These are phyloP conservation scores for Drosophila ficusphila DNA, from an alignment of 1,140 invertebrate genomes.

Conservation along the genomic window DNA sequence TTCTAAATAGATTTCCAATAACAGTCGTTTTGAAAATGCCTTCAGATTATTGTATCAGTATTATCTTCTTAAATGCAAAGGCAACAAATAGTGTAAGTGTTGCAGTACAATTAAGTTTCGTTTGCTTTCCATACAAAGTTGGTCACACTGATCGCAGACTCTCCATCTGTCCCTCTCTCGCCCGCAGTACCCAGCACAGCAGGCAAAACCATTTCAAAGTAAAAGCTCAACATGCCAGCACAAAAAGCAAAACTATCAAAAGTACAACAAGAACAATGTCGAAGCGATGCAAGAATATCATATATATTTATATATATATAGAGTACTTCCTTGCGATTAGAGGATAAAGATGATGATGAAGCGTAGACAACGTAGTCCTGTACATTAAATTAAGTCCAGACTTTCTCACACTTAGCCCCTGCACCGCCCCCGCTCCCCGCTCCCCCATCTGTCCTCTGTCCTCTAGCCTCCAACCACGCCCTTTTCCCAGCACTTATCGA, in stretches of 20 bases:
- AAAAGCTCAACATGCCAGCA: slow-evolving; percentile 79
- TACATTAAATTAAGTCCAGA: slow-evolving; percentile 66
- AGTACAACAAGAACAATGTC: slow-evolving; percentile 53
- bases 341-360: slow-evolving; percentile 20
- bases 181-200: slow-evolving; percentile 43
- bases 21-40: background rate
- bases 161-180: slow-evolving; percentile 19
- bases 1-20: background rate
- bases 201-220: slow-evolving; percentile 78
- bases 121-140: slow-evolving; percentile 1
- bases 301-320: slow-evolving; percentile 1
- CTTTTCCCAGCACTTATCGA: slow-evolving; percentile 24
- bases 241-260: slow-evolving; percentile 60
- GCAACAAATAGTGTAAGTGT: too few species aligned
- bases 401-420: slow-evolving; percentile 42
- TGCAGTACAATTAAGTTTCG: too few species aligned
- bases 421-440: slow-evolving; percentile 10
- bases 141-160: slow-evolving; percentile 11
- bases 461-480: background rate
- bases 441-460: background rate
- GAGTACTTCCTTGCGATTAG: slow-evolving; percentile 2
- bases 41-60: background rate
- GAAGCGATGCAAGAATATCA: slow-evolving; percentile 6
- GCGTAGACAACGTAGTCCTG: slow-evolving; percentile 59
- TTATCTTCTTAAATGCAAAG: background rate